Evolutionary conservation across 2,797 vertebrate genomes (phyloP).

Genomic region (Amblyraja radiata): DNA sequence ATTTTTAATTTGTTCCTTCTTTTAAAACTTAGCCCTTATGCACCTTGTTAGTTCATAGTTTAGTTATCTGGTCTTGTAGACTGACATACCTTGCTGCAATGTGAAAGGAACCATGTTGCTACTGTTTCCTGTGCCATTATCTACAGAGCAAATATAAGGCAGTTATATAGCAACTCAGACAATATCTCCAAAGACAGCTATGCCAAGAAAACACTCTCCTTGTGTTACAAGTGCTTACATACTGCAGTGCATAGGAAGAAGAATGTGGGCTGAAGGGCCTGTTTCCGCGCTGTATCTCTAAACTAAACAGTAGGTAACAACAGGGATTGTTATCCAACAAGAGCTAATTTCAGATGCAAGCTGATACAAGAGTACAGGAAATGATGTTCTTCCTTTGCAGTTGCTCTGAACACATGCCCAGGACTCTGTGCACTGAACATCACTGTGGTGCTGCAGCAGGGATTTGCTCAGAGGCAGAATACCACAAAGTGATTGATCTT

Average conservation of each 20-base stretch:
- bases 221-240: background rate
- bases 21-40: background rate
- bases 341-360: background rate
- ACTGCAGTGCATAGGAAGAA: background rate
- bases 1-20: background rate
- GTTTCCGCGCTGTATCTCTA: too few species aligned
- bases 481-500: background rate
- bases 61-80: background rate
- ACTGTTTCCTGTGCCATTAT: background rate
- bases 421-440: background rate
- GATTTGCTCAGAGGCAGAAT: background rate
- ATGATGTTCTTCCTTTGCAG: background rate
- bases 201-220: background rate
- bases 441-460: background rate
- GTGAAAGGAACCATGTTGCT: background rate
- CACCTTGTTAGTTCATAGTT: background rate
- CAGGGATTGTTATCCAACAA: background rate
- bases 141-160: background rate
- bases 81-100: background rate
- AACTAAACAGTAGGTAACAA: background rate
- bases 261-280: background rate
- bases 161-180: background rate
- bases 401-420: background rate
- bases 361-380: background rate
- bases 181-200: background rate